These are phyloP conservation scores for Diacarnus erythraeanus DNA, from an alignment of 37 sponge, comb jelly and placozoan species.

Conservation along the genomic window DNA sequence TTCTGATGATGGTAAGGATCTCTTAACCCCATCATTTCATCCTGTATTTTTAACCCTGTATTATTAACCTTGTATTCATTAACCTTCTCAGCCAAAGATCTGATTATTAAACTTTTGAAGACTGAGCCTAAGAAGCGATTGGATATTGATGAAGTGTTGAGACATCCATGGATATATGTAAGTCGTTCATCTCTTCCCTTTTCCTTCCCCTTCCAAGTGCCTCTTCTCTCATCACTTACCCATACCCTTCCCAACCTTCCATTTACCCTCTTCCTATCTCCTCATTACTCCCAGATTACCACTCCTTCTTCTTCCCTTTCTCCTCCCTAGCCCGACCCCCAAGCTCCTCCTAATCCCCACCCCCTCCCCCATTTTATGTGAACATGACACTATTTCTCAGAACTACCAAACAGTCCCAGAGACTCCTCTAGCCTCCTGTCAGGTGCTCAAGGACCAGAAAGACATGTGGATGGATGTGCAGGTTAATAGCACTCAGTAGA, in stretches of 20 bases:
- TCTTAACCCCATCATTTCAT: neutral
- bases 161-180: conserved; percentile 85
- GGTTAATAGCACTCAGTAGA: no score
- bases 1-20: conserved; percentile 55
- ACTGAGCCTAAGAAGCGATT: conserved; percentile 70
- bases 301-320: no score
- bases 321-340: no score
- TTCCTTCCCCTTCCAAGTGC: neutral
- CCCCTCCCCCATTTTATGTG: no score
- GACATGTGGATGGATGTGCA: conserved; percentile 88
- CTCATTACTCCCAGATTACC: no score
- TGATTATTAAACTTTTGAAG: conserved; percentile 74
- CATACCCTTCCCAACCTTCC: neutral
- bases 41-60: neutral
- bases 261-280: no score
- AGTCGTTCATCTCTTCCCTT: neutral
- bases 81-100: conserved; percentile 68
- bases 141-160: conserved; percentile 74
- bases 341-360: neutral
- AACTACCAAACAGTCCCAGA: conserved; percentile 78
- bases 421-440: conserved; percentile 73
- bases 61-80: neutral
- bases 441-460: conserved; percentile 77
- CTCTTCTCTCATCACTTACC: neutral
- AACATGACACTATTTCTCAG: conserved; percentile 43